Evolutionary conservation across 1,140 invertebrate species (phyloP), one percentile per base, ranked within the genome.

Genomic region (Drosophila varians): DNA sequence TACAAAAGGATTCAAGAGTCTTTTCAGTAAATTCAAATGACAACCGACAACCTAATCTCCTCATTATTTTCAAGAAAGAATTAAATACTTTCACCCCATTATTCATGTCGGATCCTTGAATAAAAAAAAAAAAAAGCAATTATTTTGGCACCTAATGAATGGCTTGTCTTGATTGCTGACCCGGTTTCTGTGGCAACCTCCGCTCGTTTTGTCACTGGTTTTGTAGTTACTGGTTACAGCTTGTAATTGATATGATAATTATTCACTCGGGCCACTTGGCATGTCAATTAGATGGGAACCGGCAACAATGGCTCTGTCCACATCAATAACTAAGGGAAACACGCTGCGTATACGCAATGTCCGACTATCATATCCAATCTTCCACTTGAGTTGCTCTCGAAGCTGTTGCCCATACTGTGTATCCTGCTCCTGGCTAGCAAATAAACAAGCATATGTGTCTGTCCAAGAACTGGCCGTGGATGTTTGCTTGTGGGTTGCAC

Each of bases 231-330:
- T 34, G 11, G n/a, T 21, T 21, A 31, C 16, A 12, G 14, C 16
- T 19, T 60, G 73, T 80, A 80, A 84, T 74, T 86, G 76, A 84
- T 84, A 80, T 77, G 55, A 76, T 80, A 86, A 84, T 87, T 84
- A 86, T 75, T 74, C 74, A 76, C 72, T 77, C 40, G 53, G 61
- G 64, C 34, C 60, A 52, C 40, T 42, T 46, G 61, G 18, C 57
- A 49, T 60, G 76, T 47, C 72, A 84, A 79, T 78, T 83, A 77
- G 69, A 48, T 46, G 54, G 21, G 8, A 25, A 21, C 38, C 36
- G 28, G n/a, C 55, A 47, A 57, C 54, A 36, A 51, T 21, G 43
- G 38, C 38, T 28, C 36, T 51, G 42, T 25, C 1, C 45, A 36
- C 48, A 51, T 51, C n/a, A 52, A 23, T 54, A 34, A 16, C 12